Percentiles rank a stretch among this genome's conserved stretches.
Evolutionary conservation across 1,140 invertebrate species (phyloP).

Genomic region (Cherax destructor): DNA sequence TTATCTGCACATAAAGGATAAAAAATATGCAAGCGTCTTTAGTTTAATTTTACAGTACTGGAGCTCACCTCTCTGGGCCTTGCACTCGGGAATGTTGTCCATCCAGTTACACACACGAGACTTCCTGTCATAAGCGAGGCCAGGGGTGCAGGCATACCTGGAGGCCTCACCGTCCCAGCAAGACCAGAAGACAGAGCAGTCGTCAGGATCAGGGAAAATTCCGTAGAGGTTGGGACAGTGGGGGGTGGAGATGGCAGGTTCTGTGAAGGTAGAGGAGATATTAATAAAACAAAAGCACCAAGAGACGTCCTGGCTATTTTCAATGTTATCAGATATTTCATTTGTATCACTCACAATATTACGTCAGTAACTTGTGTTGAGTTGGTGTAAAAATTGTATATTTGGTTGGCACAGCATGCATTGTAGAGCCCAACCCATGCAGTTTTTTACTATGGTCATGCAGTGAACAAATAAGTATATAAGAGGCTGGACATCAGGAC

Average conservation of each 20-base stretch:
- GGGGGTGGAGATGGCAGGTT: conserved; percentile 88
- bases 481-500: background rate
- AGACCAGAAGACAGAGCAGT: conserved; percentile 96
- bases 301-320: background rate
- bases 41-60: too few species aligned
- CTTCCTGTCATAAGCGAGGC: conserved; percentile 93
- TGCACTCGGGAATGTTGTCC: conserved; percentile 93
- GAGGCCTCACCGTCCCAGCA: conserved; percentile 97
- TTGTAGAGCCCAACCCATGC: background rate
- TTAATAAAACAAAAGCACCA: background rate
- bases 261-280: conserved; percentile 76
- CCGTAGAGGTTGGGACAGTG: conserved; percentile 93
- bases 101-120: conserved; percentile 96
- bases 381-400: conserved; percentile 1
- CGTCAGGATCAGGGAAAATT: conserved; percentile 91
- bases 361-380: background rate
- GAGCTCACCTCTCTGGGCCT: conserved; percentile 74
- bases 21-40: too few species aligned
- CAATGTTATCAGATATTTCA: conserved; percentile 8
- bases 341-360: background rate
- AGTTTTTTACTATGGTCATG: background rate
- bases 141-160: conserved; percentile 94
- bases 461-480: conserved; percentile 6
- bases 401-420: background rate
- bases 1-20: too few species aligned